Conservation (phyloP, 2,888 invertebrate species). For the Habrosyne pyritoides region DNA sequence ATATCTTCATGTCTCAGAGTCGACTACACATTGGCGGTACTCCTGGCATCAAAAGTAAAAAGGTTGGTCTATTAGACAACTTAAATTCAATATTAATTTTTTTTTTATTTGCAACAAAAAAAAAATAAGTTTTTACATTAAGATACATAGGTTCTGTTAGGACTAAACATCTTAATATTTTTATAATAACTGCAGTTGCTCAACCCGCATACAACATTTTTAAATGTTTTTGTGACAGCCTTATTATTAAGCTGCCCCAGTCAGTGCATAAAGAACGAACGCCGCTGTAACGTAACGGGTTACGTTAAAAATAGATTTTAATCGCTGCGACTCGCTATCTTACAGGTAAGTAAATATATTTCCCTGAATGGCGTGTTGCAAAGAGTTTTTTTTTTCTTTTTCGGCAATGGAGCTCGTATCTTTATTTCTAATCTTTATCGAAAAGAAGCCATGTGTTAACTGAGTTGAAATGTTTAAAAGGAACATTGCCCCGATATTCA, state of each 20-base stretch:
- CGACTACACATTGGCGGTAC: too few species aligned
- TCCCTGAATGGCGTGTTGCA: not conserved
- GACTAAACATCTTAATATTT: too few species aligned
- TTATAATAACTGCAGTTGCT: too few species aligned
- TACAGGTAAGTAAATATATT: slow-evolving; percentile 7
- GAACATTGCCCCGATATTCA: not conserved
- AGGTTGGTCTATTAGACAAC: too few species aligned
- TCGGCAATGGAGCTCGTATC: not conserved
- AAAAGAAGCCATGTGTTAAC: not conserved
- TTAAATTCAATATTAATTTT: too few species aligned
- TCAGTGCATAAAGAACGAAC: not conserved
- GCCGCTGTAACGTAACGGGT: not conserved
- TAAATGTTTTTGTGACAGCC: not conserved
- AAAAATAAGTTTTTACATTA: too few species aligned
- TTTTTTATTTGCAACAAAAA: too few species aligned
- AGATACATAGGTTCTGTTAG: too few species aligned
- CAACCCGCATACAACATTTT: too few species aligned
- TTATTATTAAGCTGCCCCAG: slow-evolving; percentile 2
- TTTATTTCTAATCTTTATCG: not conserved
- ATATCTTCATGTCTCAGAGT: too few species aligned
- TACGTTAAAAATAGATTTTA: slow-evolving; percentile 6
- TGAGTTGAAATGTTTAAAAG: not conserved
- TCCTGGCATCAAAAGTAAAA: too few species aligned
- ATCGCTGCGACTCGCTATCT: slow-evolving; percentile 7
- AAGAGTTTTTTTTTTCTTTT: slow-evolving; percentile 3